Conservation (phyloP, 2,888 invertebrate species). For the Helicoverpa assulta region DNA sequence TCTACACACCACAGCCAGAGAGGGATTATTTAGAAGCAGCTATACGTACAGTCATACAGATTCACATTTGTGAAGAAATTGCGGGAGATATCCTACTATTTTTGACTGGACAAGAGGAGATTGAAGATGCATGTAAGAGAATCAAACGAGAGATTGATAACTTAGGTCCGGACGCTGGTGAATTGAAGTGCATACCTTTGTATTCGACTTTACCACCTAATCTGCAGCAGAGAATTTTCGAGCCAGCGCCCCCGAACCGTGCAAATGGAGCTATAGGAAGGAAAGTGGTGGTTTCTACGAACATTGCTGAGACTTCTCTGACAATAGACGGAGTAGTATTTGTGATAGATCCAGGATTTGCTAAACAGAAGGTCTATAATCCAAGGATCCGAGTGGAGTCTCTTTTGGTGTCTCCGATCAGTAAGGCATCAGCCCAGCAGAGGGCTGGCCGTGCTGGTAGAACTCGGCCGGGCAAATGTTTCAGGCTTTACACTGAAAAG, state of each 20-base stretch:
- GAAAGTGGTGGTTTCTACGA: constrained; percentile 99
- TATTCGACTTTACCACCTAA: constrained; percentile 99
- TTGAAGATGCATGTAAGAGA: constrained; percentile 99
- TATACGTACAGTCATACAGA: constrained; percentile 98
- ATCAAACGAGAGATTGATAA: constrained; percentile 98
- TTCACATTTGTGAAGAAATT: constrained; percentile 98
- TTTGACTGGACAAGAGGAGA: constrained; percentile 96
- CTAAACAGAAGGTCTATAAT: constrained; percentile 98
- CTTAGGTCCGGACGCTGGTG: constrained; percentile 98
- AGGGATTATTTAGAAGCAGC: constrained; percentile 99
- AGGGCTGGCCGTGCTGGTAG: constrained; percentile 99
- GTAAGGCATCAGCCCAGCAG: constrained; percentile 99
- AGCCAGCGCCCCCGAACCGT: constrained; percentile 97
- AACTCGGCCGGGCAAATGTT: constrained; percentile 99
- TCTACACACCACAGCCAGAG: constrained; percentile 99
- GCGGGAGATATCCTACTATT: constrained; percentile 98
- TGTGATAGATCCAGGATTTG: constrained; percentile 99
- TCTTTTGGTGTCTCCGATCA: constrained; percentile 98
- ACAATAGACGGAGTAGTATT: constrained; percentile 99
- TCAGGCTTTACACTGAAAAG: constrained; percentile 98
- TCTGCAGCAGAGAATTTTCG: constrained; percentile 98
- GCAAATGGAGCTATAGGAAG: constrained; percentile 97
- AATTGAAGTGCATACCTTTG: constrained; percentile 99
- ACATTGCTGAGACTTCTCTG: constrained; percentile 99
- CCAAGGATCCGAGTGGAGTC: constrained; percentile 98